Evolutionary conservation across 2,888 invertebrate genomes (phyloP).

Genomic region (Amphipoea lucens): DNA sequence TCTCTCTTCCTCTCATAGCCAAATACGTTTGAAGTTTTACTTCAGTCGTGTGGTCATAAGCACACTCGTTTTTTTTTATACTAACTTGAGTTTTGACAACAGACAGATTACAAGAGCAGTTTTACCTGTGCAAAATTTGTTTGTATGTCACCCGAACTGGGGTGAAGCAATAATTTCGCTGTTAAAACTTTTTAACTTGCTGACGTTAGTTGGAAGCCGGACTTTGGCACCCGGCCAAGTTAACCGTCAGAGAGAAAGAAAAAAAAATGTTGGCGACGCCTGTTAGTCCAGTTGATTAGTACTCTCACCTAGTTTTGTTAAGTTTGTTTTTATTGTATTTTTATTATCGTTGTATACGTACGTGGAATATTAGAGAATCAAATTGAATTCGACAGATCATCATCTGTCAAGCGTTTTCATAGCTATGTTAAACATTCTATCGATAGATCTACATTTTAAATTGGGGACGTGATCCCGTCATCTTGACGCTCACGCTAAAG

Average conservation of each 20-base stretch:
- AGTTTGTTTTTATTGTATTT: background rate
- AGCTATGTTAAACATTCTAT: too few species aligned
- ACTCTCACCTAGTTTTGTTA: constrained; percentile 1
- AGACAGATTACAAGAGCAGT: too few species aligned
- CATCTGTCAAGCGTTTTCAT: background rate
- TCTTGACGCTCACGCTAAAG: too few species aligned
- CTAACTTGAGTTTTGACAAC: too few species aligned
- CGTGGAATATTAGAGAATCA: background rate
- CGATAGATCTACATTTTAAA: too few species aligned
- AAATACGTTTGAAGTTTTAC: too few species aligned
- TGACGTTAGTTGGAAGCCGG: background rate
- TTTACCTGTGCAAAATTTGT: too few species aligned
- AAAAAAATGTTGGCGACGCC: background rate
- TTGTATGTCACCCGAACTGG: too few species aligned
- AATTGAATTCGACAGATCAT: background rate
- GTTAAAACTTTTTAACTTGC: background rate
- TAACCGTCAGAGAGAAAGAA: background rate
- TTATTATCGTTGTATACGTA: background rate
- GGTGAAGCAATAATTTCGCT: background rate
- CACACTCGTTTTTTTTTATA: too few species aligned
- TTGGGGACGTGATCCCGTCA: too few species aligned
- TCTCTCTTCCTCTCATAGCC: too few species aligned
- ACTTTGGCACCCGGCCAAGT: constrained; percentile 6
- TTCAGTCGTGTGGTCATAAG: too few species aligned
- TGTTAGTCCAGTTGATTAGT: background rate